Conservation (phyloP, 2,888 invertebrate genomes). For the Caenorhabditis auriculariae region DNA sequence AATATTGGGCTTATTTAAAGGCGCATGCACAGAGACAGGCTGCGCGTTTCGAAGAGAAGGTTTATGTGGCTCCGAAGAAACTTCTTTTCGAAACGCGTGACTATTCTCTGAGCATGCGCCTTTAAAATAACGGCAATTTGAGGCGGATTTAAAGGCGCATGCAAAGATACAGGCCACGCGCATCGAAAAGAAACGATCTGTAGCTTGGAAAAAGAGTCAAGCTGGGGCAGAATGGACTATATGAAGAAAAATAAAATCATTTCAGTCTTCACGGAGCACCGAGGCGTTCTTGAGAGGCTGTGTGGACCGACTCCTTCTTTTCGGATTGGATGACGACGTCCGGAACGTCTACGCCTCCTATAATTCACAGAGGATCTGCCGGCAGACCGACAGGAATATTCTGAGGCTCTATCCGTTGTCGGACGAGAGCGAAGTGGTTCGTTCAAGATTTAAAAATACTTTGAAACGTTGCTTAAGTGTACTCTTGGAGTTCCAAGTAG, state of each 20-base stretch:
- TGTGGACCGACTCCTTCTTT: conserved; percentile 50
- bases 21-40: too few species aligned
- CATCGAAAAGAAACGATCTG: too few species aligned
- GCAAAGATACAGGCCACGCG: too few species aligned
- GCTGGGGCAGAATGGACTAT: not conserved
- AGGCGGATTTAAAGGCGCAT: too few species aligned
- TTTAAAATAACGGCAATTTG: too few species aligned
- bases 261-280: conserved; percentile 23
- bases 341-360: conserved; percentile 25
- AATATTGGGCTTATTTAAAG: too few species aligned
- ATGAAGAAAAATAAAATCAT: not conserved
- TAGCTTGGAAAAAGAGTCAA: too few species aligned
- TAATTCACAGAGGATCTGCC: conserved; percentile 27
- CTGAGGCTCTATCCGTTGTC: conserved; percentile 44
- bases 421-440: conserved; percentile 41
- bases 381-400: conserved; percentile 47
- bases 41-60: too few species aligned
- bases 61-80: too few species aligned
- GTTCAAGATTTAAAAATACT: conserved; percentile 9
- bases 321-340: conserved; percentile 54
- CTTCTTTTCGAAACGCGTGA: too few species aligned
- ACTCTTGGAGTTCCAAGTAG: not conserved
- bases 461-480: too few species aligned
- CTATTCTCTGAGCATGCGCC: too few species aligned
- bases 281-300: conserved; percentile 53